These are phyloP conservation scores for Glaucomys volans DNA, from an alignment of 2,113 vertebrate genomes.

Conservation along the genomic window DNA sequence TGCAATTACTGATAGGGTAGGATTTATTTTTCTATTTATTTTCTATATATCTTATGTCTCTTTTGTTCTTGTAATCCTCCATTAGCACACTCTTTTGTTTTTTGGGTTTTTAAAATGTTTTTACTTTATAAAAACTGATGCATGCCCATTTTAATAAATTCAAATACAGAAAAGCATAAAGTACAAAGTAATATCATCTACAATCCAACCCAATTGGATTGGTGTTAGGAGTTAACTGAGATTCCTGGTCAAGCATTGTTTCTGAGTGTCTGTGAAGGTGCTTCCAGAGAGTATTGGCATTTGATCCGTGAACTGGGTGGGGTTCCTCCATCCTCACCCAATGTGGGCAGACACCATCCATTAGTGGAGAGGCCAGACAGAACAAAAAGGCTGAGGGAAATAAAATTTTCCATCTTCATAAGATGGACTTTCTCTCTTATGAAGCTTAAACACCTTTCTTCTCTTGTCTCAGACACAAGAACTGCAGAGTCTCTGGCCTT, in stretches of 20 bases:
- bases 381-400: background rate
- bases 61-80: background rate
- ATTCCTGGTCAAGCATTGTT: background rate
- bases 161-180: too few relatives aligned
- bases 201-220: too few relatives aligned
- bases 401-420: too few relatives aligned
- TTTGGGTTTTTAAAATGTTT: too few relatives aligned
- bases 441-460: background rate
- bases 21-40: background rate
- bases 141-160: too few relatives aligned
- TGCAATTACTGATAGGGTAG: background rate
- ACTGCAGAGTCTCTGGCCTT: background rate
- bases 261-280: background rate
- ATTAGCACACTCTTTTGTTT: background rate
- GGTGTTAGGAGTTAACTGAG: background rate
- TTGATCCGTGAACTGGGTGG: background rate
- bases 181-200: too few relatives aligned
- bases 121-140: too few relatives aligned
- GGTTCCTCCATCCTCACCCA: background rate
- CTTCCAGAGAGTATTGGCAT: background rate
- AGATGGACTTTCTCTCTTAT: background rate
- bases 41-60: background rate
- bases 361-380: background rate
- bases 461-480: background rate
- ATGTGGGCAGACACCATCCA: background rate